These are phyloP conservation scores for Mycteria americana DNA, from an alignment of 2,797 vertebrate genomes.

Conservation along the genomic window DNA sequence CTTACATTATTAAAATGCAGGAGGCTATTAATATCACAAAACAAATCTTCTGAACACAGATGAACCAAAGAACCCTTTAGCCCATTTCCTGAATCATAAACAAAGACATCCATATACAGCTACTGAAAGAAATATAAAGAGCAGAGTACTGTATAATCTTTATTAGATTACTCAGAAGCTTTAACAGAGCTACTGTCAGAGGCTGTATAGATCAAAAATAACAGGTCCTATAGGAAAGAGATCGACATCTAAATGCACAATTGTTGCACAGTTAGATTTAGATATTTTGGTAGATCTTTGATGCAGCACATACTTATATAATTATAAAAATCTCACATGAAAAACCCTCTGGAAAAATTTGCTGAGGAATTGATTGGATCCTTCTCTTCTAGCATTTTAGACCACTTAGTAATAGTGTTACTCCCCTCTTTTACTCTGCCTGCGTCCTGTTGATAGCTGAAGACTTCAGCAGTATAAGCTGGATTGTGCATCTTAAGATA, in stretches of 20 bases:
- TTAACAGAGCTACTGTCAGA: slow-evolving; percentile 44
- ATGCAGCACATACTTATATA: not conserved
- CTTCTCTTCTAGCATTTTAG: not conserved
- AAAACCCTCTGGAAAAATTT: slow-evolving; percentile 1
- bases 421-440: not conserved
- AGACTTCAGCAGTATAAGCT: not conserved
- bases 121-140: slow-evolving; percentile 50
- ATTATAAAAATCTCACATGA: slow-evolving; percentile 15
- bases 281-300: slow-evolving; percentile 24
- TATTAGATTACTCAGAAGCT: slow-evolving; percentile 61
- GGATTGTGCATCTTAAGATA: not conserved
- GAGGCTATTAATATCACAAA: slow-evolving; percentile 46
- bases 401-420: not conserved
- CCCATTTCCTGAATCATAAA: slow-evolving; percentile 63
- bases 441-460: not conserved
- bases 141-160: slow-evolving; percentile 35
- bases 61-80: slow-evolving; percentile 66
- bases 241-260: slow-evolving; percentile 19
- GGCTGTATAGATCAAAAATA: slow-evolving; percentile 65
- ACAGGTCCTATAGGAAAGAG: slow-evolving; percentile 49
- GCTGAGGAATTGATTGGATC: not conserved
- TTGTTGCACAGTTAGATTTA: slow-evolving; percentile 43
- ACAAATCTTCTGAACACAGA: slow-evolving; percentile 53
- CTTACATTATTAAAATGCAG: slow-evolving; percentile 63
- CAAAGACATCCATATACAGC: slow-evolving; percentile 40